Percentiles rank a stretch among this genome's conserved stretches.
phyloP scores from a whole-genome alignment of 2,888 invertebrate species.

The Tachina grossa region DNA sequence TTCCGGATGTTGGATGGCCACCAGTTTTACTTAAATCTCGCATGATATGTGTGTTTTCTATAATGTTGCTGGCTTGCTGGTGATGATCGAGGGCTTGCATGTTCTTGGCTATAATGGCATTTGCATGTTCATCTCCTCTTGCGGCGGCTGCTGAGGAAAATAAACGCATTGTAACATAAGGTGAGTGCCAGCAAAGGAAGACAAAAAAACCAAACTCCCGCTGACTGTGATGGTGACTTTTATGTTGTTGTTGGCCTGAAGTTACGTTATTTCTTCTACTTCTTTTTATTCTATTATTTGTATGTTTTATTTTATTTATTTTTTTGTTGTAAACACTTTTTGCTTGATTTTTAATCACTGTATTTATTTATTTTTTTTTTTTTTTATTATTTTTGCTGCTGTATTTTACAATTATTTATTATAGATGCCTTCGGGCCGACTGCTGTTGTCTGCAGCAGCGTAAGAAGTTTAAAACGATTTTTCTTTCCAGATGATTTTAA shows the following conservation, averaged over 20 bases:
- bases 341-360: constrained; percentile 44
- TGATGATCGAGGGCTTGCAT: constrained; percentile 46
- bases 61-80: constrained; percentile 47
- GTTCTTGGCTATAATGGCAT: constrained; percentile 61
- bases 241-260: constrained; percentile 53
- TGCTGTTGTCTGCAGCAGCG: constrained; percentile 15
- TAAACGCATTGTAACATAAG: constrained; percentile 69
- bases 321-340: constrained; percentile 27
- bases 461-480: constrained; percentile 23
- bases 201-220: neutral
- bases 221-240: constrained; percentile 40
- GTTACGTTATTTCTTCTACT: neutral
- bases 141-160: constrained; percentile 57
- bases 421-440: constrained; percentile 70
- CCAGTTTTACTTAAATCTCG: constrained; percentile 49
- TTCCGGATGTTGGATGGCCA: constrained; percentile 35
- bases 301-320: constrained; percentile 4
- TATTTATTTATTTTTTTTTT: constrained; percentile 59
- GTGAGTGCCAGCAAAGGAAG: constrained; percentile 15
- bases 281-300: neutral
- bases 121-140: constrained; percentile 57
- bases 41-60: constrained; percentile 70
- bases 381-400: constrained; percentile 66
- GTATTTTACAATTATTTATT: constrained; percentile 75
- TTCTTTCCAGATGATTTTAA: constrained; percentile 34